Conservation (phyloP, 2,888 invertebrate genomes). For the Eupithecia centaureata region DNA sequence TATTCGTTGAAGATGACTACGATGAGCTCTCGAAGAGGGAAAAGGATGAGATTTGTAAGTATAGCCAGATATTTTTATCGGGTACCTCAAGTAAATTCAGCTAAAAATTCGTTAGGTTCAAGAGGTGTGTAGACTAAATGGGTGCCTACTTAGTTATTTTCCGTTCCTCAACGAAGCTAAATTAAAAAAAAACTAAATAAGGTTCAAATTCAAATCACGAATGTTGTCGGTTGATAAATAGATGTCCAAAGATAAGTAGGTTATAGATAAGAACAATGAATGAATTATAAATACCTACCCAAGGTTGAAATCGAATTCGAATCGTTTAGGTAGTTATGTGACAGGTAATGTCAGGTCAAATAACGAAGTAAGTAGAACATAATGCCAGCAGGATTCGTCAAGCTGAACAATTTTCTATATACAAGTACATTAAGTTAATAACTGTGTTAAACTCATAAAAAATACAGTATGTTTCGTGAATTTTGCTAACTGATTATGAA, state of each 20-base stretch:
- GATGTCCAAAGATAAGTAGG: neutral
- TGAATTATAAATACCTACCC: conserved; percentile 1
- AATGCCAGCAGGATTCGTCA: no score
- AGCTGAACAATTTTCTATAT: no score
- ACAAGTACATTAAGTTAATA: no score
- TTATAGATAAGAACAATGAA: neutral
- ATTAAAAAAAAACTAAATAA: neutral
- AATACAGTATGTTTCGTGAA: neutral
- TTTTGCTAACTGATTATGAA: neutral
- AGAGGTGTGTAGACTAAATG: no score
- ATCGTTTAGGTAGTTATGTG: no score
- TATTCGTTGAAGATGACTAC: conserved; percentile 64
- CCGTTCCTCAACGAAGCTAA: neutral
- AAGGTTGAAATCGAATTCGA: neutral
- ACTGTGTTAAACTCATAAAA: no score
- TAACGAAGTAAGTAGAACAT: no score
- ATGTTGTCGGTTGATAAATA: conserved; percentile 2
- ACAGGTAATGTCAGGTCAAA: no score
- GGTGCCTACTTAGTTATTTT: no score
- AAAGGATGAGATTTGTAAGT: conserved; percentile 69
- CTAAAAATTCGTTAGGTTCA: no score
- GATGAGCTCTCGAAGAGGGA: conserved; percentile 59
- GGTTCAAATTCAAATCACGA: neutral
- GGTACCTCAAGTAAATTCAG: no score
- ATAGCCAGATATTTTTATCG: neutral